Percentiles rank a stretch among this genome's conserved stretches.
Evolutionary conservation across 2,113 vertebrate genomes (phyloP).

Genomic region (Rhinolophus ferrumequinum): DNA sequence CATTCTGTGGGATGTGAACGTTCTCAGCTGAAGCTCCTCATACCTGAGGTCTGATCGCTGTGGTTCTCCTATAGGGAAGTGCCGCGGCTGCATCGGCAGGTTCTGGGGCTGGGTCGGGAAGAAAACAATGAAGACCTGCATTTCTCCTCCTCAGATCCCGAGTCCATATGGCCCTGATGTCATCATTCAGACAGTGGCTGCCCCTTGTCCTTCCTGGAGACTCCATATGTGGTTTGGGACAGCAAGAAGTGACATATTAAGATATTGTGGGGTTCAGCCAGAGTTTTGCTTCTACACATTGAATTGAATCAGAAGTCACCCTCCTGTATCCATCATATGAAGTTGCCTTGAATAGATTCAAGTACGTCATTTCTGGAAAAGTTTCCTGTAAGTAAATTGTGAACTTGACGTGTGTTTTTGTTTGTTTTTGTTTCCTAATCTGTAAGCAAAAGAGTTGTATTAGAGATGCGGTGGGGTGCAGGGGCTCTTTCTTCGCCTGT

Average conservation of each 20-base stretch:
- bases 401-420: background rate
- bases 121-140: background rate
- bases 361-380: background rate
- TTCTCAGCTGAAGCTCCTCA: background rate
- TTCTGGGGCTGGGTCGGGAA: no score
- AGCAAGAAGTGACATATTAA: background rate
- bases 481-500: background rate
- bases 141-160: background rate
- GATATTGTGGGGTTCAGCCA: no score
- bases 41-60: rapidly evolving
- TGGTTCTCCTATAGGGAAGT: background rate
- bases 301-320: background rate
- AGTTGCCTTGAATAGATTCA: background rate
- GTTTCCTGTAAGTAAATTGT: background rate
- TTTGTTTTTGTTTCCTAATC: background rate
- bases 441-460: background rate
- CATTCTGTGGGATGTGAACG: rapidly evolving
- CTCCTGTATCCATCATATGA: background rate
- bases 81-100: rapidly evolving
- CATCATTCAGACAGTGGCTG: background rate
- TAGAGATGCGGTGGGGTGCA: background rate
- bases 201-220: background rate
- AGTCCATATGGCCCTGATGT: background rate
- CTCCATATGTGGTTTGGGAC: rapidly evolving
- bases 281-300: background rate